A percentile compares a stretch with the other conserved stretches of the same genome.
These are phyloP conservation scores for Stegana nigrithorax DNA, from an alignment of 2,888 invertebrate genomes.

Conservation along the genomic window DNA sequence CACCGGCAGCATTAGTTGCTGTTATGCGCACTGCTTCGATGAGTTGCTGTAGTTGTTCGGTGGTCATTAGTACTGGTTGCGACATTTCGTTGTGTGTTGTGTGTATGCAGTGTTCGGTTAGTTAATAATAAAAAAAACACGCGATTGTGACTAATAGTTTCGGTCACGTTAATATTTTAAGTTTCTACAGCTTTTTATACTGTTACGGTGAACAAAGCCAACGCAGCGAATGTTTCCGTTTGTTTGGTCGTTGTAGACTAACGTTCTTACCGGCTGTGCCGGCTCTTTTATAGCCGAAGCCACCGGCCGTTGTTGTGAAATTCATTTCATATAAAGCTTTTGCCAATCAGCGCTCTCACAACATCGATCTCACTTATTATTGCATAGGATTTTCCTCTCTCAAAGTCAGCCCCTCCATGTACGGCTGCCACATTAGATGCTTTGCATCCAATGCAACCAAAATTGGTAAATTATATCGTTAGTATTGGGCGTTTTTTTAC, in stretches of 20 bases:
- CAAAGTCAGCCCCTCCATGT: no score
- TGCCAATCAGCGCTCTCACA: not conserved
- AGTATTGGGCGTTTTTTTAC: no score
- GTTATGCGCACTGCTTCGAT: constrained; percentile 54
- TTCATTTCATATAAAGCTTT: constrained; percentile 41
- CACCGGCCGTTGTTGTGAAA: constrained; percentile 40
- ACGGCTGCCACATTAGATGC: no score
- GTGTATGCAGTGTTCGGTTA: constrained; percentile 16
- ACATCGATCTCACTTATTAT: no score
- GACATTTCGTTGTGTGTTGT: constrained; percentile 38
- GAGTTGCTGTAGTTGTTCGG: constrained; percentile 58
- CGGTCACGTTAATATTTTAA: not conserved
- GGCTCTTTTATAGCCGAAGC: constrained; percentile 36
- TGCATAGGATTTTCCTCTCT: no score
- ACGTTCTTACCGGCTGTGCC: not conserved
- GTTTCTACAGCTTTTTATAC: no score
- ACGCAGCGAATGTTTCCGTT: constrained; percentile 44
- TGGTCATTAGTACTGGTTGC: constrained; percentile 53
- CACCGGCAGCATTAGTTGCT: constrained; percentile 35
- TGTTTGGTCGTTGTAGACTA: constrained; percentile 38
- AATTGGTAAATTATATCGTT: no score
- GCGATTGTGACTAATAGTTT: not conserved
- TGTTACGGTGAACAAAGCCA: constrained; percentile 57
- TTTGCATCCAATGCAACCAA: no score
- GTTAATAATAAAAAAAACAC: not conserved